A percentile compares a stretch with the other conserved stretches of the same genome.
phyloP scores from a whole-genome alignment of 2,888 invertebrate genomes.

The Tenthredo mesomela region DNA sequence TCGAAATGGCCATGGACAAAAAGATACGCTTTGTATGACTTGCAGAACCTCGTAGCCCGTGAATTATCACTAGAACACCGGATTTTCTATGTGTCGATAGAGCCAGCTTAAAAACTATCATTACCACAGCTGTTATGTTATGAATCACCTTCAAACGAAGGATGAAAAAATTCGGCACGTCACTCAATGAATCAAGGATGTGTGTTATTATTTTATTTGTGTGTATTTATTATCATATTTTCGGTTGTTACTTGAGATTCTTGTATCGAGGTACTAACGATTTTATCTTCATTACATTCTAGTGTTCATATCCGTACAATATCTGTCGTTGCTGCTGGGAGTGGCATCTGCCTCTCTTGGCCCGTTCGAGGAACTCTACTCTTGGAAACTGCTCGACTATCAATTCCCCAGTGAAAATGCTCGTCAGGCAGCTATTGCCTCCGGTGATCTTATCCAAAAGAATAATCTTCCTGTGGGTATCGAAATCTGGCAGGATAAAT shows the following conservation, averaged over 20 bases:
- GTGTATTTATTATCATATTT: not conserved
- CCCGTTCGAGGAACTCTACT: slow-evolving; percentile 65
- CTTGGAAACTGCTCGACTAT: slow-evolving; percentile 72
- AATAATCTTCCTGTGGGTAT: slow-evolving; percentile 86
- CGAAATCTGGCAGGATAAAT: slow-evolving; percentile 82
- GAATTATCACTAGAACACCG: slow-evolving; percentile 16
- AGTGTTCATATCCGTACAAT: slow-evolving; percentile 28
- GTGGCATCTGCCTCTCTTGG: slow-evolving; percentile 62
- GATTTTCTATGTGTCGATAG: not conserved
- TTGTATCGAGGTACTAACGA: not conserved
- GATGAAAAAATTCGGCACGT: not conserved
- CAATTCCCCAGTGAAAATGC: slow-evolving; percentile 70
- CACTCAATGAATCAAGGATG: not conserved
- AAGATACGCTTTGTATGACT: slow-evolving; percentile 17
- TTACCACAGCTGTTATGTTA: not conserved
- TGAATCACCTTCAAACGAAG: not conserved
- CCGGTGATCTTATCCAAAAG: slow-evolving; percentile 83
- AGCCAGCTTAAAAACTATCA: not conserved
- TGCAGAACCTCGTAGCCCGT: slow-evolving; percentile 16
- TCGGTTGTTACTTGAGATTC: not conserved
- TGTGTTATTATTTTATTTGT: not conserved
- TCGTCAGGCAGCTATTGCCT: slow-evolving; percentile 75
- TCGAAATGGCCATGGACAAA: not conserved
- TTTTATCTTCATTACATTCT: not conserved
- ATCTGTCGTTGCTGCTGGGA: slow-evolving; percentile 62